Base-by-base conservation (phyloP, 2,797 vertebrate species). In the Hirundo rustica region DNA sequence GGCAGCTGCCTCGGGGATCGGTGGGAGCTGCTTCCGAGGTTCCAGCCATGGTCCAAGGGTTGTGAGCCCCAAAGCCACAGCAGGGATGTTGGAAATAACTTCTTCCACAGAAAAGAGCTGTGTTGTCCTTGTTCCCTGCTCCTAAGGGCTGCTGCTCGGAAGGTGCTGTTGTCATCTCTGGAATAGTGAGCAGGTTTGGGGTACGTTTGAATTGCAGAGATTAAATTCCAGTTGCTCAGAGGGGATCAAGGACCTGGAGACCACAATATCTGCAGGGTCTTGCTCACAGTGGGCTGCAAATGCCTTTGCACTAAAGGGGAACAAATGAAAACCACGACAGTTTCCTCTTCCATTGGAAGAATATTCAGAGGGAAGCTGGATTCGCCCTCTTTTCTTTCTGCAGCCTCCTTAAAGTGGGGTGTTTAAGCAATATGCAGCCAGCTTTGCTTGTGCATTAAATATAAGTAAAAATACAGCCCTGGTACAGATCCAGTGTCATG, bases 21-120 rank as follows among this genome's bases (percentile, higher is more conserved):
- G 16, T 34, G 65, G 40, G 76, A 93, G 58, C 73, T 64, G 58
- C 47, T 89, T 25, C 62, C 7, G 0, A 57, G 19, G 45, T 45
- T 21, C 5, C 32, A 77, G 0, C 15, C 22, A 0, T 0, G 2
- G 42, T 32, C 61, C 78, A 55, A 74, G 36, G 38, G 1, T 42
- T 32, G 48, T 26, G 75, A 65, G 20, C 54, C 40, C 64, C 29
- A 58, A 58, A 92, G 30, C 51, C 5, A 1, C 32, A 29, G 47
- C 29, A 72, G 30, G 34, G 50, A 5, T 48, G 23, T 22, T 71
- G 53, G 48, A 68, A 92, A 34, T 15, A 34, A 17, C 23, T 62
- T 58, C 14, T 75, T 75, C 70, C 18, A 16, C 4, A 3, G 38
- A 40, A 29, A 16, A 67, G 36, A 55, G 44, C 25, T 79, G 11